These are phyloP conservation scores for Strix uralensis DNA, from an alignment of 2,113 vertebrate genomes.

Conservation along the genomic window DNA sequence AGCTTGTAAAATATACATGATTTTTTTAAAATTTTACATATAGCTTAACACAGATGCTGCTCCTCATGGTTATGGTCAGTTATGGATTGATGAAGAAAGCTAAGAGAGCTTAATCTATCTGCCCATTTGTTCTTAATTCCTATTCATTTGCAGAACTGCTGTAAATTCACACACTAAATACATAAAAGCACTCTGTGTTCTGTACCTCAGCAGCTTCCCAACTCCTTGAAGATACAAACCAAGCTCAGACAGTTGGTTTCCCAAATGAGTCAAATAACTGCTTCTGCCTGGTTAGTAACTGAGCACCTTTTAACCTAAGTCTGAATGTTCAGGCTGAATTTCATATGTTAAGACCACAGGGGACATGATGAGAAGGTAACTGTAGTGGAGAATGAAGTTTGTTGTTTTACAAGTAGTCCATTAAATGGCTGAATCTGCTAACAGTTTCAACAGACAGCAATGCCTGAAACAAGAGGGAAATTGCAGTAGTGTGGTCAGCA, in stretches of 20 bases:
- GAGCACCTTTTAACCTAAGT: background rate
- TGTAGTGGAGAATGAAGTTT: background rate
- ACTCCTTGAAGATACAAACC: background rate
- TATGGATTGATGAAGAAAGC: background rate
- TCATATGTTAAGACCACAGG: background rate
- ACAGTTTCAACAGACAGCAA: background rate
- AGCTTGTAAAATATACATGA: background rate
- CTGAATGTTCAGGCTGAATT: background rate
- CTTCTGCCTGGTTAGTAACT: background rate
- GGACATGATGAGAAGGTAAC: background rate
- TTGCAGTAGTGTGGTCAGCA: background rate
- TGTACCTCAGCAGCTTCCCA: background rate
- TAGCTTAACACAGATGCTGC: background rate
- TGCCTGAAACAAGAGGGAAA: background rate
- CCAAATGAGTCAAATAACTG: background rate
- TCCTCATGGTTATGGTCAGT: background rate
- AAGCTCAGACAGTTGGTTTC: background rate
- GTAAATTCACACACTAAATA: background rate
- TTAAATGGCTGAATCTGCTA: background rate
- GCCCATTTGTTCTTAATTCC: background rate
- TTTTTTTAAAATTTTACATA: background rate
- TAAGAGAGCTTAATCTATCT: background rate
- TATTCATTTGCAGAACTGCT: background rate
- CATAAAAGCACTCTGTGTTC: background rate
- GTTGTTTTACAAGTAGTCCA: background rate